Conservation (phyloP, 2,888 invertebrate species). For the Heliconius ethilla region DNA sequence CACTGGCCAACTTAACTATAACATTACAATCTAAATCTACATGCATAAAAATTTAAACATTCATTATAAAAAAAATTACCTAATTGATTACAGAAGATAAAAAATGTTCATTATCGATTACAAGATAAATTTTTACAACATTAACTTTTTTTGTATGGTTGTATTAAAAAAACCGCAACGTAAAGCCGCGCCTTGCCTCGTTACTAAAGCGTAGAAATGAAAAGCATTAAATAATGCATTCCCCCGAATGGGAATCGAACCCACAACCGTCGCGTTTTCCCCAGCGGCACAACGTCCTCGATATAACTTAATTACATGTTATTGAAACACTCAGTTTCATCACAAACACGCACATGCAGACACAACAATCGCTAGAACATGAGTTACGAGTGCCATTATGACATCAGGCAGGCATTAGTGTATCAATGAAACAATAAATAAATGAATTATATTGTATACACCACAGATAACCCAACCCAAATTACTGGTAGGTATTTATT, state of each 20-base stretch:
- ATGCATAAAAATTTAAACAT: too few relatives aligned
- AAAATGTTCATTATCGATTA: too few relatives aligned
- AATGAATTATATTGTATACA: slow-evolving; percentile 38
- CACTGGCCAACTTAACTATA: too few relatives aligned
- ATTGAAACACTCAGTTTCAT: background rate
- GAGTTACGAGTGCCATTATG: slow-evolving; percentile 37
- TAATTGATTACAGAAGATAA: too few relatives aligned
- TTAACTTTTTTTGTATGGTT: too few relatives aligned
- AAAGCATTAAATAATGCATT: background rate
- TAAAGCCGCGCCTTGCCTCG: background rate
- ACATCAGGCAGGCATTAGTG: slow-evolving; percentile 27
- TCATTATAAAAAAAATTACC: too few relatives aligned
- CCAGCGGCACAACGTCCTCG: background rate
- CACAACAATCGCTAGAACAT: slow-evolving; percentile 34
- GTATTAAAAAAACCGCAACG: too few relatives aligned
- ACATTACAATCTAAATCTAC: too few relatives aligned
- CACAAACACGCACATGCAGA: slow-evolving; percentile 9
- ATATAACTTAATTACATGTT: background rate
- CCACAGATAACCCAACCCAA: slow-evolving; percentile 45
- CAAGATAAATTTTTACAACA: too few relatives aligned
- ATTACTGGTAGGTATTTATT: slow-evolving; percentile 29
- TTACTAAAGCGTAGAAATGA: background rate
- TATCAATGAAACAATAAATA: slow-evolving; percentile 45
- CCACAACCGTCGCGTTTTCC: background rate
- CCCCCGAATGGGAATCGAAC: background rate